Evolutionary conservation across 2,797 vertebrate genomes (phyloP).

Genomic region (Taeniopygia guttata): DNA sequence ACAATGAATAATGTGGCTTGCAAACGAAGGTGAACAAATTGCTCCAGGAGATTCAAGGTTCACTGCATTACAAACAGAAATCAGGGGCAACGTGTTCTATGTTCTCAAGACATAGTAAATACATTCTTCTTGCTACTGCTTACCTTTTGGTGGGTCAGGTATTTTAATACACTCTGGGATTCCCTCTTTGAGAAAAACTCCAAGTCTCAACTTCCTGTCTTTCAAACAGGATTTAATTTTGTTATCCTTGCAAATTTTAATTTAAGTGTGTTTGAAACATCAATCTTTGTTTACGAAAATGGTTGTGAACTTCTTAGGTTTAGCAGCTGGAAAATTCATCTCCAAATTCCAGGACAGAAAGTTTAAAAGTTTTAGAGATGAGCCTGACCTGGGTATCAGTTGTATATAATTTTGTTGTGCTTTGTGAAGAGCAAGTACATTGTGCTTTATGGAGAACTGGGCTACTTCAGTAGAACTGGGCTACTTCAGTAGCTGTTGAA

Average conservation of each 20-base stretch:
- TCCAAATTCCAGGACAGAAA: not conserved
- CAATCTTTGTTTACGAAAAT: not conserved
- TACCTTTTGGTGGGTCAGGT: conserved; percentile 65
- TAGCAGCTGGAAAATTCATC: not conserved
- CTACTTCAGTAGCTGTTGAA: not conserved
- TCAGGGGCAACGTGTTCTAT: conserved; percentile 32
- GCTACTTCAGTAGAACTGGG: not conserved
- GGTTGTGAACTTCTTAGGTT: not conserved
- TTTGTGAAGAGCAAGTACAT: not conserved
- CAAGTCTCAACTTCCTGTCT: conserved; percentile 44
- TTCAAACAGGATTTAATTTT: not conserved
- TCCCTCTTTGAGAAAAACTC: conserved; percentile 43
- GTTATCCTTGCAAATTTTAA: conserved; percentile 21
- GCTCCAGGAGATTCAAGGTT: conserved; percentile 54
- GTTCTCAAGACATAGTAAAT: conserved; percentile 70
- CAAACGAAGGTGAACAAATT: conserved; percentile 75
- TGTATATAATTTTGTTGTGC: not conserved
- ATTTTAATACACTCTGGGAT: conserved; percentile 22
- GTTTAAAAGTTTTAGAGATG: not conserved
- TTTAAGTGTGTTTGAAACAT: not conserved
- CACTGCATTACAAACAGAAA: conserved; percentile 67
- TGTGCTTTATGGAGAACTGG: not conserved
- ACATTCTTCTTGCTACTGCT: conserved; percentile 30
- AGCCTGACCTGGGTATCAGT: not conserved
- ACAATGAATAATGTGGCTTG: not conserved